Evolutionary conservation across 2,113 vertebrate species (phyloP).

Genomic region (Theristicus caerulescens): DNA sequence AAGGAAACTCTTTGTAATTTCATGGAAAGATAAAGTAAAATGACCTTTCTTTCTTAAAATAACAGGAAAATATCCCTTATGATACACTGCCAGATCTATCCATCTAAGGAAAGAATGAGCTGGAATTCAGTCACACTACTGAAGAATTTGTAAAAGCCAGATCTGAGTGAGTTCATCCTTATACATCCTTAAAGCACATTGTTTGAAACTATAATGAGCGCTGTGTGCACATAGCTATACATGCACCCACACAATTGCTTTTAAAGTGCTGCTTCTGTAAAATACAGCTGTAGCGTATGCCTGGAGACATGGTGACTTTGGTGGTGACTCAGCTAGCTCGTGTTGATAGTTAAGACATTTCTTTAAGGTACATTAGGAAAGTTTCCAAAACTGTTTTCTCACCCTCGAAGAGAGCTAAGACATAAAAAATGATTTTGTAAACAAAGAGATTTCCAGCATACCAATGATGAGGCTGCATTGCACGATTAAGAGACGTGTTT

Average conservation of each 20-base stretch:
- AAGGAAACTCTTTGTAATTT: slow-evolving; percentile 49
- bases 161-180: not conserved
- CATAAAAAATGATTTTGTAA: not conserved
- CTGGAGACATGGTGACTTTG: not conserved
- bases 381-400: slow-evolving; percentile 34
- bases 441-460: slow-evolving; percentile 20
- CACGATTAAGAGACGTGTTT: not conserved
- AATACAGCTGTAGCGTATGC: not conserved
- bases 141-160: not conserved
- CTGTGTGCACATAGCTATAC: not conserved
- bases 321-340: not conserved
- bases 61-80: slow-evolving; percentile 43
- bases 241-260: not conserved
- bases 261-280: not conserved
- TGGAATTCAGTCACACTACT: not conserved
- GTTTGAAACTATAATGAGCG: not conserved
- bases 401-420: not conserved
- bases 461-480: not conserved
- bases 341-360: not conserved
- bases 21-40: slow-evolving; percentile 46
- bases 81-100: slow-evolving; percentile 16
- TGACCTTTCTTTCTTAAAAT: slow-evolving; percentile 27
- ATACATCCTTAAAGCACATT: not conserved
- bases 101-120: slow-evolving; percentile 16
- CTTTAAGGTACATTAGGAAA: not conserved